These are phyloP conservation scores for Pseudococcus longispinus DNA, from an alignment of 2,888 invertebrate genomes.

Conservation along the genomic window DNA sequence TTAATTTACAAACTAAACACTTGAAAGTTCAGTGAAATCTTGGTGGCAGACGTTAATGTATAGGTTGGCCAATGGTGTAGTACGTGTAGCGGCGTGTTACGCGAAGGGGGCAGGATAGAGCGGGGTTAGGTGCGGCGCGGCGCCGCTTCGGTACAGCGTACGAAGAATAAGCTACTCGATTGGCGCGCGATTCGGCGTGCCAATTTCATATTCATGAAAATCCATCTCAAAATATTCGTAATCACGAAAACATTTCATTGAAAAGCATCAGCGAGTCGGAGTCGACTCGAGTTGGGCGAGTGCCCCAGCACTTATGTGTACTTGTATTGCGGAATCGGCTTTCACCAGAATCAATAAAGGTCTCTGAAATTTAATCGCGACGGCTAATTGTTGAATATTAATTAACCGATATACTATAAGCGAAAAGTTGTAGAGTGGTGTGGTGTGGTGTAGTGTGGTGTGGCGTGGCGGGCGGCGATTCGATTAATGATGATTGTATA, in stretches of 20 bases:
- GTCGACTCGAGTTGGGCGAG: not conserved
- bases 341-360: not conserved
- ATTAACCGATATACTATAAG: not conserved
- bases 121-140: not conserved
- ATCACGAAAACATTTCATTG: not conserved
- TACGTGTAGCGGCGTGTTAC: not conserved
- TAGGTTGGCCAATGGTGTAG: not conserved
- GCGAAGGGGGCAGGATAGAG: not conserved
- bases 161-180: not conserved
- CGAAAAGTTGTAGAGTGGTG: not conserved
- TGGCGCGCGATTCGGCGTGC: not conserved
- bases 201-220: constrained; percentile 17
- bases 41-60: not conserved
- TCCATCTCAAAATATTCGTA: constrained; percentile 8
- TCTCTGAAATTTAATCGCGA: not conserved
- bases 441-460: not conserved
- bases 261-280: not conserved
- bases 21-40: not conserved
- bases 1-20: constrained; percentile 22
- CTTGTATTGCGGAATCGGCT: constrained; percentile 3
- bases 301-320: not conserved
- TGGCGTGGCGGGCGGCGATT: not conserved
- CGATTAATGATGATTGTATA: not conserved
- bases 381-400: constrained; percentile 12
- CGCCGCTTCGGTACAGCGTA: not conserved